Evolutionary conservation across 1,140 invertebrate genomes (phyloP).

Genomic region (Phenacoccus solenopsis): DNA sequence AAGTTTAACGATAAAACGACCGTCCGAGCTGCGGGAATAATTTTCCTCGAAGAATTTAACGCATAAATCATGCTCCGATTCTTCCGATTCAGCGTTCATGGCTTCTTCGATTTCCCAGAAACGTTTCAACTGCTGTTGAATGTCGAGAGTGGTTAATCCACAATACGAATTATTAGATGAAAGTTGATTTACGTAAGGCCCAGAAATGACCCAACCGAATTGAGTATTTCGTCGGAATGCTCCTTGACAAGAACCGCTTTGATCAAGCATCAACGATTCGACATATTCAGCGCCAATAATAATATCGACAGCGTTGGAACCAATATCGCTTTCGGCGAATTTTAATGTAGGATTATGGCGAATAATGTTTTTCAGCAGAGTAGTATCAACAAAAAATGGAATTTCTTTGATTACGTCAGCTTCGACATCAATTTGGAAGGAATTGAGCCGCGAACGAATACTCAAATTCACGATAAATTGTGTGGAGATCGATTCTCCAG

Average conservation of each 20-base stretch:
- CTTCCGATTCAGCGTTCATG: neutral
- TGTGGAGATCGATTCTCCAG: neutral
- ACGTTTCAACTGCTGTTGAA: neutral
- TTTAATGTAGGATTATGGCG: neutral
- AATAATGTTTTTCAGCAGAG: neutral
- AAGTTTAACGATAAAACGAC: neutral
- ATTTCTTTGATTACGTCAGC: neutral
- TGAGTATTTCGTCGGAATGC: neutral
- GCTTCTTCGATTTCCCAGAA: neutral
- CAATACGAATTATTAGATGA: neutral
- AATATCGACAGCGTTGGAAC: neutral
- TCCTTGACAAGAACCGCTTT: no score
- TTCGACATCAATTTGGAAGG: neutral
- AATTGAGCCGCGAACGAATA: neutral
- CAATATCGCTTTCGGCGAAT: neutral
- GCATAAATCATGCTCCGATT: neutral
- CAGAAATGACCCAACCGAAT: neutral
- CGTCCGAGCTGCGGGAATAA: neutral
- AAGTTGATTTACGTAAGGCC: neutral
- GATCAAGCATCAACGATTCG: neutral
- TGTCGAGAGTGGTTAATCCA: neutral
- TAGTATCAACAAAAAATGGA: neutral
- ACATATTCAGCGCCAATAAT: neutral
- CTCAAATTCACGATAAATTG: neutral
- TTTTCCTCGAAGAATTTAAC: neutral